These are phyloP conservation scores for Jaculus jaculus DNA, from an alignment of 2,113 vertebrate genomes.

Conservation along the genomic window DNA sequence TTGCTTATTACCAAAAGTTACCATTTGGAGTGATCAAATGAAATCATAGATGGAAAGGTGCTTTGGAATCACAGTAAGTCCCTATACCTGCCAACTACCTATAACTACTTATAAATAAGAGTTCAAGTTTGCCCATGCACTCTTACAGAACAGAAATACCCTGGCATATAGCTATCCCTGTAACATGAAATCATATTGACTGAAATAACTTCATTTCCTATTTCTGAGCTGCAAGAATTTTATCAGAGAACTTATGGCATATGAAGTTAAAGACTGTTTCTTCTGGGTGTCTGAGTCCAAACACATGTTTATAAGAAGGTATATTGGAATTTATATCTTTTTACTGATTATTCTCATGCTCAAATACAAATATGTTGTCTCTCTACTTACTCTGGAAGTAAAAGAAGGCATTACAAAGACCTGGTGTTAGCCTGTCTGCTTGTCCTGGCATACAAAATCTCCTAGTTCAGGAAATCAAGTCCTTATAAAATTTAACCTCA, in stretches of 20 bases:
- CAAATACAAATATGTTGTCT: not conserved
- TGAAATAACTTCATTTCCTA: not conserved
- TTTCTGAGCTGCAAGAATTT: not conserved
- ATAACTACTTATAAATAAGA: not conserved
- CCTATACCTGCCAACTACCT: not conserved
- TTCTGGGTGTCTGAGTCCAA: not conserved
- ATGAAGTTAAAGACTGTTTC: not conserved
- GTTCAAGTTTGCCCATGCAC: not conserved
- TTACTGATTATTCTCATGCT: not conserved
- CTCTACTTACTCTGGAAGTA: not conserved
- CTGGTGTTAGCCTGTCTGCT: not conserved
- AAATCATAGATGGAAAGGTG: not conserved
- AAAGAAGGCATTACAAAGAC: not conserved
- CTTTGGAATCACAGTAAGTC: conserved; percentile 1
- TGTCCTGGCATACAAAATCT: not conserved
- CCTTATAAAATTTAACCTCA: not conserved
- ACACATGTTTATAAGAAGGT: not conserved
- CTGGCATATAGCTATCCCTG: not conserved
- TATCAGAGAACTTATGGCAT: not conserved
- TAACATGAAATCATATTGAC: not conserved
- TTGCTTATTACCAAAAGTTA: not conserved
- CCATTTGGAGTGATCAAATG: not conserved
- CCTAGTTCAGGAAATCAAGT: not conserved
- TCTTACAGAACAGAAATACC: not conserved
- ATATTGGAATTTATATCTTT: not conserved